Percentiles rank a stretch among this genome's conserved stretches.
Evolutionary conservation across 2,797 vertebrate genomes (phyloP).

Genomic region (Buceros bicornis): DNA sequence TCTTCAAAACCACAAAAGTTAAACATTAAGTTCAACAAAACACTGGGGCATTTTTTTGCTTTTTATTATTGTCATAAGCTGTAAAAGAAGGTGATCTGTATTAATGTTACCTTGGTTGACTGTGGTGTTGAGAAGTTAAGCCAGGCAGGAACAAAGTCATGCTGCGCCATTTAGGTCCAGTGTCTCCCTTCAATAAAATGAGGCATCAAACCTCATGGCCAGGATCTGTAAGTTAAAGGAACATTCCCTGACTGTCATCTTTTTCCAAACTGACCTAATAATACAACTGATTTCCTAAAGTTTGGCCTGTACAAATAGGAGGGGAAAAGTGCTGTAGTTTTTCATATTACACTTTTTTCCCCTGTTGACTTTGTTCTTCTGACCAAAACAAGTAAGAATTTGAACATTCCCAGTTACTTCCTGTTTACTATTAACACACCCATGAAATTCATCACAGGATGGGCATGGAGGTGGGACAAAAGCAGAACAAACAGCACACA

Average conservation of each 20-base stretch:
- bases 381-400: background rate
- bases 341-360: background rate
- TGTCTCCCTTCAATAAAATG: constrained; percentile 98
- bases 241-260: background rate
- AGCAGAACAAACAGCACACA: background rate
- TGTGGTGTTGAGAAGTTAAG: constrained; percentile 99
- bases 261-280: background rate
- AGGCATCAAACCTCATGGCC: constrained; percentile 99
- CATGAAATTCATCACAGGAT: background rate
- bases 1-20: background rate
- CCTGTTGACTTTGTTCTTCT: background rate
- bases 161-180: constrained; percentile 99
- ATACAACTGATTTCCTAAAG: background rate
- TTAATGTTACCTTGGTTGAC: constrained; percentile 92
- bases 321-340: background rate
- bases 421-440: background rate
- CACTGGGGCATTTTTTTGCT: background rate
- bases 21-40: background rate
- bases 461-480: background rate
- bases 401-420: background rate
- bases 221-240: constrained; percentile 86
- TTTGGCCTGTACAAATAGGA: background rate
- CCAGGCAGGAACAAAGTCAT: constrained; percentile 99
- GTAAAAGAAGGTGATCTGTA: background rate
- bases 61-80: background rate